Evolutionary conservation across 2,113 vertebrate genomes (phyloP), one percentile per base, ranked within the genome.

Genomic region (Alexandromys fortis): DNA sequence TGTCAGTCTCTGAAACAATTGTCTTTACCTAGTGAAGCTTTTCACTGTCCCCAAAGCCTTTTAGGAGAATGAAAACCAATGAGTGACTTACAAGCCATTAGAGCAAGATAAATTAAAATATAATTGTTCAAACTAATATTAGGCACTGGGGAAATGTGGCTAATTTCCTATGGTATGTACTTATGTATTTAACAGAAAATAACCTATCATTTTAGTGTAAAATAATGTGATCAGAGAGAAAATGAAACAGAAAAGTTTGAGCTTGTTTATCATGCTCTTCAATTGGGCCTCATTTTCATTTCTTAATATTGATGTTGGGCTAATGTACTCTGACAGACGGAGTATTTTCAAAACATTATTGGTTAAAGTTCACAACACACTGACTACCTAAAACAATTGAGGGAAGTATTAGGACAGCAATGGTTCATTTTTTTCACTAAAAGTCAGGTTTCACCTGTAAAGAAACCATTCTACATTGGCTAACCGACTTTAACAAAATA

Each of bases 291-390:
- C 1, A 65, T 79, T 58, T 61, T 94, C 24, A 42, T 73, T 0
- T 3, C 47, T 94, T 90, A 83, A 78, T 88, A 92, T 79, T 92
- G 72, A 90, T 96, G 92, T 14, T 13, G 4, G 61, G 24, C 79
- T 96, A 86, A 96, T 0, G 63, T 33, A 89, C 24, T 52, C 78
- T 89, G 63, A 47, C 82, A 96, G 91, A 93, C 3, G 77, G 95
- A 97, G 88, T 11, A 96, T 92, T 82, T 63, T 94, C 82, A 97
- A 97, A 96, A 35, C 14, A 82, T 89, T 11, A 49, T 82, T n/a
- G 95, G 68, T 97, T 58, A 97, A 58, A 92, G 1, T 93, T 97
- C 77, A 63, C 22, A 92, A 97, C 97, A 92, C 22, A 22, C 5
- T 49, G 87, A 72, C 33, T 94, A 75, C 68, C 42, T 17, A 86